Evolutionary conservation across 2,113 vertebrate species (phyloP).

Genomic region (Cyprinodon brontotheroides): DNA sequence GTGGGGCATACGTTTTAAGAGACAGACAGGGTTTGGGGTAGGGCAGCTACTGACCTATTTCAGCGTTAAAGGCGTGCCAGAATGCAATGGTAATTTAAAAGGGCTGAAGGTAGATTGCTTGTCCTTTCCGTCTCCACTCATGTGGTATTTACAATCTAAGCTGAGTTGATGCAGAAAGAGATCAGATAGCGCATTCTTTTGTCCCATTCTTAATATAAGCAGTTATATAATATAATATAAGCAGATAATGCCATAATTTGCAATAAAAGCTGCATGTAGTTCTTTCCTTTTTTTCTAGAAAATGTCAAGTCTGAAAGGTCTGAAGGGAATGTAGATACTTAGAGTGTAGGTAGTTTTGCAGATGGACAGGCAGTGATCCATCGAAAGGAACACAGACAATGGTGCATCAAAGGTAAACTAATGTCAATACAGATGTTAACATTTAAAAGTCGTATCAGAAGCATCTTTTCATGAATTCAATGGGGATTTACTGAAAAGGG

Average conservation of each 20-base stretch:
- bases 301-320: conserved; percentile 69
- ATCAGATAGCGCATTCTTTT: conserved; percentile 63
- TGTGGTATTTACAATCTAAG: conserved; percentile 73
- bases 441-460: conserved; percentile 38
- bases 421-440: conserved; percentile 49
- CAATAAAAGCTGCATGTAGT: conserved; percentile 55
- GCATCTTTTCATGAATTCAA: conserved; percentile 18
- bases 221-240: conserved; percentile 44
- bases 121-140: conserved; percentile 50
- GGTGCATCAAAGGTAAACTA: conserved; percentile 6
- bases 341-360: conserved; percentile 15
- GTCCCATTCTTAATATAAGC: conserved; percentile 59
- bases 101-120: conserved; percentile 48
- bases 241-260: conserved; percentile 61
- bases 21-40: conserved; percentile 35
- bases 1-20: conserved; percentile 58
- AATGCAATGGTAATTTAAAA: conserved; percentile 51
- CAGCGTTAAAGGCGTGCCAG: conserved; percentile 41
- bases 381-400: not conserved
- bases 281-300: conserved; percentile 63
- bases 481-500: conserved; percentile 13
- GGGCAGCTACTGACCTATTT: conserved; percentile 56
- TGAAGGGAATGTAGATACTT: conserved; percentile 33
- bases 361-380: conserved; percentile 27
- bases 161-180: conserved; percentile 47